Evolutionary conservation across 2,888 invertebrate species (phyloP).

Genomic region (Mechanitis mazaeus): DNA sequence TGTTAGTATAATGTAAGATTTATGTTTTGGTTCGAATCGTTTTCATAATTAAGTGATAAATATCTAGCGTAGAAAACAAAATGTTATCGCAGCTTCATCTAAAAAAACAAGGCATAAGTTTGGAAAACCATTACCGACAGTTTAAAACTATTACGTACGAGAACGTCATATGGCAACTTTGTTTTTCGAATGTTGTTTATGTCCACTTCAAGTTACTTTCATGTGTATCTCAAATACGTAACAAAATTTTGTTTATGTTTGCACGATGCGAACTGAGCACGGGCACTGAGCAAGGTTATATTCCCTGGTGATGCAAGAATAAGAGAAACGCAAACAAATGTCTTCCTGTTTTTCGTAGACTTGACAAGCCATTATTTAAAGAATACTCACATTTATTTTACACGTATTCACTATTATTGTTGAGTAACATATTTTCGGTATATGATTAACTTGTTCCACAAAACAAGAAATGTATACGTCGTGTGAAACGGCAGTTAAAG

Average conservation of each 20-base stretch:
- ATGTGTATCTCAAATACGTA: constrained; percentile 5
- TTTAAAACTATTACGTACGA: background rate
- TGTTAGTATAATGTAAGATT: constrained; percentile 4
- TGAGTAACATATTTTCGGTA: too few species aligned
- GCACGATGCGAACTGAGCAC: constrained; percentile 1
- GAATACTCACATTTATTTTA: constrained; percentile 11
- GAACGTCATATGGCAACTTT: background rate
- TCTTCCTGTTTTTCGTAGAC: constrained; percentile 26
- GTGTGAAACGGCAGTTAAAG: too few species aligned
- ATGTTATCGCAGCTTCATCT: too few species aligned
- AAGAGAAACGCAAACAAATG: constrained; percentile 28
- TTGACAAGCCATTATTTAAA: constrained; percentile 22
- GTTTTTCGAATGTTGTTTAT: background rate
- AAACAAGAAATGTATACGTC: constrained; percentile 5
- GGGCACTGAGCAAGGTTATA: constrained; percentile 6
- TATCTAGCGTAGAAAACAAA: too few species aligned
- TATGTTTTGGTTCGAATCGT: background rate
- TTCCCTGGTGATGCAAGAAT: constrained; percentile 18
- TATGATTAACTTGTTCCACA: constrained; percentile 1
- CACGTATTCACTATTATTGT: too few species aligned
- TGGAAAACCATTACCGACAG: background rate
- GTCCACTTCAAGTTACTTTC: constrained; percentile 2
- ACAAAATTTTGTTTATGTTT: constrained; percentile 7
- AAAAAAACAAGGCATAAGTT: background rate
- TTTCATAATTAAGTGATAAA: background rate